Percentiles rank a stretch among this genome's conserved stretches.
These are phyloP conservation scores for Saguinus midas DNA, from an alignment of 2,113 vertebrate genomes.

Conservation along the genomic window DNA sequence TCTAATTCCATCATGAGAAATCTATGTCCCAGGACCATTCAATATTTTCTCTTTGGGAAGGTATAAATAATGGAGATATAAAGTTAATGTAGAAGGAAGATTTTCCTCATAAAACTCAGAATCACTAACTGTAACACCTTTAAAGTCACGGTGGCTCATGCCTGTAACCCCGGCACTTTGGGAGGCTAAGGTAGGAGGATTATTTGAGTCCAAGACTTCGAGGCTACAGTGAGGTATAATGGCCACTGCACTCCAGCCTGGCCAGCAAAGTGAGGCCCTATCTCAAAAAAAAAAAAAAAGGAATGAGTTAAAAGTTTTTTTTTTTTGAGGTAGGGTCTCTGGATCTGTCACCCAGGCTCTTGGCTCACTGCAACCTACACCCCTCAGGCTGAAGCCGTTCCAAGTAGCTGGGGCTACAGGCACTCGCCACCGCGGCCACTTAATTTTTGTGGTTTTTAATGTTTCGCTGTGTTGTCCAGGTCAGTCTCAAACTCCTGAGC, in stretches of 20 bases:
- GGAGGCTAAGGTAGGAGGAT: background rate
- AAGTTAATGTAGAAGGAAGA: background rate
- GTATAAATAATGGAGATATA: background rate
- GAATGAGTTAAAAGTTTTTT: too few species aligned
- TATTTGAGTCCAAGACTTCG: background rate
- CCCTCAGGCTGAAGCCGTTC: too few species aligned
- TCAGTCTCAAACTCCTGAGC: background rate
- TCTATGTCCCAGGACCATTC: background rate
- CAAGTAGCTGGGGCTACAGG: too few species aligned
- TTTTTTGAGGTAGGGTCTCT: too few species aligned
- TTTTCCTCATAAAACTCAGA: background rate
- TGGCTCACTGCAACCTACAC: too few species aligned
- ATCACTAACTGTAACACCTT: background rate
- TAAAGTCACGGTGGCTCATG: background rate
- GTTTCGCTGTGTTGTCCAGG: background rate
- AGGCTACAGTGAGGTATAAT: background rate
- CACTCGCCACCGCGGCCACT: too few species aligned
- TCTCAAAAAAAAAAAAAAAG: too few species aligned
- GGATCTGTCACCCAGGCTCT: too few species aligned
- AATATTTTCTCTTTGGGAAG: constrained; percentile 13
- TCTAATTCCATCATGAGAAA: background rate
- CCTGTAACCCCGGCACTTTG: background rate
- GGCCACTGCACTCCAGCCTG: background rate
- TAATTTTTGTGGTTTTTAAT: too few species aligned
- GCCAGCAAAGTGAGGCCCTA: background rate